phyloP scores from a whole-genome alignment of 2,113 vertebrate species.

The Myiagra hebetior region DNA sequence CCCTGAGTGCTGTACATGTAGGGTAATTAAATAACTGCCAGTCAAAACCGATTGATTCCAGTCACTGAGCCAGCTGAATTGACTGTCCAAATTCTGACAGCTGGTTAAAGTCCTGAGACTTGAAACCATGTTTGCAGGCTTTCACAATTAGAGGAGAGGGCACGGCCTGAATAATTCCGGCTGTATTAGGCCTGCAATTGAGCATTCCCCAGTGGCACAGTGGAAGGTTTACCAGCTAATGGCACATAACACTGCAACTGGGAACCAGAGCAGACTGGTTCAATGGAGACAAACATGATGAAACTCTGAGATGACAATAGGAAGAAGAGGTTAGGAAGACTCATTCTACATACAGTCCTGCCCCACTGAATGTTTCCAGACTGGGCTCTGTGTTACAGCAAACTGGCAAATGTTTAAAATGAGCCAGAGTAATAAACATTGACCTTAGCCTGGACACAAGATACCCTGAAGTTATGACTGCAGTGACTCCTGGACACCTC shows the following conservation, averaged over 20 bases:
- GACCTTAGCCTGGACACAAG: background rate
- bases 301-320: background rate
- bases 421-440: background rate
- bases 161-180: background rate
- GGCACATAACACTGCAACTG: background rate
- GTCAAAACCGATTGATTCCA: conserved; percentile 26
- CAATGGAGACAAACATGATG: background rate
- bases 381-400: background rate
- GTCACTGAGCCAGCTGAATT: conserved; percentile 1
- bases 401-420: background rate
- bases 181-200: background rate
- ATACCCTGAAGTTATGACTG: background rate
- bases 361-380: background rate
- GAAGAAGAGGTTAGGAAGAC: background rate
- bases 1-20: background rate
- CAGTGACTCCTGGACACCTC: background rate
- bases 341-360: background rate
- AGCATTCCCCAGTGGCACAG: background rate
- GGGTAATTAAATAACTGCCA: conserved; percentile 32
- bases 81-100: conserved; percentile 43
- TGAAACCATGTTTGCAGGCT: background rate
- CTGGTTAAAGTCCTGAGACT: conserved; percentile 15
- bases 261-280: background rate
- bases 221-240: background rate
- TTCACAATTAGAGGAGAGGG: conserved; percentile 4